Evolutionary conservation across 1,140 invertebrate species (phyloP).

Genomic region (Drosophila melanica): DNA sequence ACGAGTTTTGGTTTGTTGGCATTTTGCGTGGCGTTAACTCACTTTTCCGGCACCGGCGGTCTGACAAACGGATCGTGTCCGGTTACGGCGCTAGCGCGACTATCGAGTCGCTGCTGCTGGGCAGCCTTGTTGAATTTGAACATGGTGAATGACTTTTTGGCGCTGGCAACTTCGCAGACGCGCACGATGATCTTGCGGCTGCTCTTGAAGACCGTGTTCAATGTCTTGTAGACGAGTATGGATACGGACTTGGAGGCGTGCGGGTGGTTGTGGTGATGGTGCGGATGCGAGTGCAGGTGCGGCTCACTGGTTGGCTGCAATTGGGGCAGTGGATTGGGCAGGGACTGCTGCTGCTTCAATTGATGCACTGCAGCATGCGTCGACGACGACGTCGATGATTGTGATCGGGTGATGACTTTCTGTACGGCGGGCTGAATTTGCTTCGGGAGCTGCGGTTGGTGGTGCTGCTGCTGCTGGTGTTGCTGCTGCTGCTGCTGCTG

Average conservation of each 20-base stretch:
- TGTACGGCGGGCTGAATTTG: constrained; percentile 38
- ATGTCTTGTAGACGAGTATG: constrained; percentile 82
- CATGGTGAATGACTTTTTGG: constrained; percentile 86
- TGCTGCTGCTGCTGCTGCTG: constrained; percentile 59
- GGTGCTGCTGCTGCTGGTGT: constrained; percentile 46
- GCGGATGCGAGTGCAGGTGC: constrained; percentile 33
- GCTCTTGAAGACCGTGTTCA: constrained; percentile 84
- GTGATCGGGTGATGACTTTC: constrained; percentile 81
- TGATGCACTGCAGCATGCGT: constrained; percentile 76
- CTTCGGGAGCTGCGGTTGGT: constrained; percentile 44
- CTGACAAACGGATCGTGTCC: constrained; percentile 91
- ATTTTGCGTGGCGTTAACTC: constrained; percentile 44
- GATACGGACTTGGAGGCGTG: constrained; percentile 80
- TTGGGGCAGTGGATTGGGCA: constrained; percentile 67
- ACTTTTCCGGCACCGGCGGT: constrained; percentile 86
- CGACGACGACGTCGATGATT: constrained; percentile 79
- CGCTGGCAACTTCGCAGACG: constrained; percentile 83
- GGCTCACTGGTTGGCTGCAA: constrained; percentile 30
- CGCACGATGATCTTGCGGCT: constrained; percentile 83
- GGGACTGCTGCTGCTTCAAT: constrained; percentile 80
- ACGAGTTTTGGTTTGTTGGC: constrained; percentile 5
- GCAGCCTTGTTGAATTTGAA: constrained; percentile 91
- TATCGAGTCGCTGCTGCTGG: constrained; percentile 87
- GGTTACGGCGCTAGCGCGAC: constrained; percentile 87
- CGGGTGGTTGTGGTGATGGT: constrained; percentile 45